These are phyloP conservation scores for Colius striatus DNA, from an alignment of 2,113 vertebrate genomes.

Conservation along the genomic window DNA sequence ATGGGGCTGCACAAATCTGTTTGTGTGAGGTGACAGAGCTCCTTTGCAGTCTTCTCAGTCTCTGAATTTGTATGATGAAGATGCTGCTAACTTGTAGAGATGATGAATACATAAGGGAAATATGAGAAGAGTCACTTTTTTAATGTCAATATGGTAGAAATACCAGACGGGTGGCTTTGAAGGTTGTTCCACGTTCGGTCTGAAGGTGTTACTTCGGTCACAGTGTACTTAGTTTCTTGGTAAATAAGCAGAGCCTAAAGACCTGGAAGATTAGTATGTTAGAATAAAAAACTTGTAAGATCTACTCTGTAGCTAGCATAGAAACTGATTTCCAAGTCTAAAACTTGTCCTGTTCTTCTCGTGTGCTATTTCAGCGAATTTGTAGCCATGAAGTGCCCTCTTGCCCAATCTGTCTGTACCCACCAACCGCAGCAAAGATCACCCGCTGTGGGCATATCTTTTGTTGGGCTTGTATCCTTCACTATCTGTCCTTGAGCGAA, in stretches of 20 bases:
- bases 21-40: neutral
- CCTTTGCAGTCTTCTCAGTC: neutral
- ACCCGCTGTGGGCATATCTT: constrained; percentile 98
- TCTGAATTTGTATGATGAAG: neutral
- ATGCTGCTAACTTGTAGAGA: neutral
- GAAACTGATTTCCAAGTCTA: neutral
- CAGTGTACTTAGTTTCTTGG: neutral
- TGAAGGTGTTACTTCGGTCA: neutral
- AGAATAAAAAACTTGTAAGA: too few relatives aligned
- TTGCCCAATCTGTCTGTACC: constrained; percentile 97
- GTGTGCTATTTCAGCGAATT: constrained; percentile 83
- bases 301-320: neutral
- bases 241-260: neutral
- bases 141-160: neutral
- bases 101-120: neutral
- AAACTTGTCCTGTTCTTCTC: neutral
- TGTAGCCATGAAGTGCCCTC: constrained; percentile 98
- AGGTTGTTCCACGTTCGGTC: neutral
- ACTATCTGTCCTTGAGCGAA: constrained; percentile 94
- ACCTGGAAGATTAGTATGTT: neutral
- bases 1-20: neutral
- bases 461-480: constrained; percentile 98
- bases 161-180: neutral
- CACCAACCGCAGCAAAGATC: constrained; percentile 94
- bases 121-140: neutral